A percentile compares a stretch with the other conserved stretches of the same genome.
phyloP scores from a whole-genome alignment of 2,888 invertebrate species.

The Tortrix viridana region DNA sequence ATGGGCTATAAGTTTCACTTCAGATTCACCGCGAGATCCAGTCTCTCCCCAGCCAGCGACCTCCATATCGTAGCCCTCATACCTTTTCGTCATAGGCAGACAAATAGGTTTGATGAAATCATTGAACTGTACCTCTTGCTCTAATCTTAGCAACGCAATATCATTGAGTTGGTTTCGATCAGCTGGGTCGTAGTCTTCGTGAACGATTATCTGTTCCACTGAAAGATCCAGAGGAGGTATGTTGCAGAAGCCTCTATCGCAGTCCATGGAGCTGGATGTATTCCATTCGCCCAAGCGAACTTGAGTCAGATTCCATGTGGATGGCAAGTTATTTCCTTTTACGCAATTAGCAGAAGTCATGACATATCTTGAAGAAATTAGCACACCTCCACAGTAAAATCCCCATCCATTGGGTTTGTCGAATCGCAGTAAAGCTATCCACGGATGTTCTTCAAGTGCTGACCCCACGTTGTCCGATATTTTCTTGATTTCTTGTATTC shows the following conservation, averaged over 20 bases:
- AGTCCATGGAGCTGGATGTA: conserved; percentile 1
- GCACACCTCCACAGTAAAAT: conserved; percentile 4
- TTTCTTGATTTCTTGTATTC: background rate
- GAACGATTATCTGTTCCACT: conserved; percentile 1
- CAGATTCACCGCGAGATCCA: conserved; percentile 1
- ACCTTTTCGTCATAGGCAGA: background rate
- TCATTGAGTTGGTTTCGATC: conserved; percentile 2
- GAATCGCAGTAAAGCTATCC: conserved; percentile 1
- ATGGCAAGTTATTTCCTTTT: background rate
- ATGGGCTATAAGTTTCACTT: background rate
- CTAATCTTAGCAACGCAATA: conserved; percentile 2
- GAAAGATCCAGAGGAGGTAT: background rate
- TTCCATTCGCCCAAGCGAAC: conserved; percentile 3
- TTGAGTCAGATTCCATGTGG: background rate
- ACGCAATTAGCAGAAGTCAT: conserved; percentile 5
- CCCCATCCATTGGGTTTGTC: conserved; percentile 5
- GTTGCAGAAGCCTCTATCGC: background rate
- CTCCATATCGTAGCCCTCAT: background rate
- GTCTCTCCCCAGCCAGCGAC: conserved; percentile 6
- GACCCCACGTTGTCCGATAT: no score
- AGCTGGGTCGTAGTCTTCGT: background rate
- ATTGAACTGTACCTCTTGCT: background rate
- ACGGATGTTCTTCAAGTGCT: background rate
- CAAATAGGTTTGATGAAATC: conserved; percentile 11
- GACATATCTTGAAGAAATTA: conserved; percentile 10